Base-by-base conservation (phyloP, 2,888 invertebrate genomes). In the Drosophila nr. perissopoda region DNA sequence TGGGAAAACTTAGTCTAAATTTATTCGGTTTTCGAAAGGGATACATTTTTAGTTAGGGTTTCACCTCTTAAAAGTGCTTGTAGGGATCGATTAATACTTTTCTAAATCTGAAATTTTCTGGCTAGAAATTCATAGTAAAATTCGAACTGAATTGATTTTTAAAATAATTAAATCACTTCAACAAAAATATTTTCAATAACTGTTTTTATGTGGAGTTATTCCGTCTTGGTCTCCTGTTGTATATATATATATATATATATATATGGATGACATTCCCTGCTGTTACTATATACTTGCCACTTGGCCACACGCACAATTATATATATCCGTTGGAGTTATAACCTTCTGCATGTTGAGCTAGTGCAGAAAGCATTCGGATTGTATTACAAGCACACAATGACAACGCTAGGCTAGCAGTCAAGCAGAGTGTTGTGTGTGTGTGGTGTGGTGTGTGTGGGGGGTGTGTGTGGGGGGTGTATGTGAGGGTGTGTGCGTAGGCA, bases 361-460 rank as follows among this genome's bases (percentile, higher is more conserved):
- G 52, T 51, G 36, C 56, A 42, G 48, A 61, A 10, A 29, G 54
- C 51, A 48, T 51, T 49, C 52, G 68, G 64, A 74, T 80, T 71
- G 42, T n/a, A 11, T 80, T 80, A 74, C 80, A 66, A 78, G 31
- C 58, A 65, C 73, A 62, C 73, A 78, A 73, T 79, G 81, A 64
- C 73, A 77, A 36, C 48, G 66, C 40, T 63, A 31, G 77, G 53
- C 77, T 71, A 71, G 62, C 73, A 67, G 71, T 63, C 65, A 72
- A 64, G 72, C 80, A 72, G 77, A 48, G 63, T 36, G 56, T 10
- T 13, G 38, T 36, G 25, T 8, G 11, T 7, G 49, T 7, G n/a
- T 11, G 51, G 51, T 5, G 27, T 51, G 11, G 36, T 36, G 33
- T 11, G 8, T 34, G 51, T 21, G 54, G 1, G 31, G 29, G 16